A percentile compares a stretch with the other conserved stretches of the same genome.
Conservation (phyloP, 2,888 invertebrate genomes). For the Andrena trimmerana region DNA sequence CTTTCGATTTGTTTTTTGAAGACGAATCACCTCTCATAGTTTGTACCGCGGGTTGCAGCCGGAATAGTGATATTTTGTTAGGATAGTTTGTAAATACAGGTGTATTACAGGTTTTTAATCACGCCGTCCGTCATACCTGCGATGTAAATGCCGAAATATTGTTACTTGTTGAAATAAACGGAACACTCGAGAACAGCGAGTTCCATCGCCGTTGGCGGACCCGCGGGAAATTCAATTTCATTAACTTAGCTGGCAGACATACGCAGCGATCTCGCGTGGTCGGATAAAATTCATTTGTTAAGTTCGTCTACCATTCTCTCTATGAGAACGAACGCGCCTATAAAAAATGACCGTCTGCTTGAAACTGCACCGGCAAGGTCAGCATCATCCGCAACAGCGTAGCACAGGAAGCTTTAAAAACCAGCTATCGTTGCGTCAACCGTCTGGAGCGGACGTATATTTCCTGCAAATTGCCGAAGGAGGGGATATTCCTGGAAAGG, state of each 20-base stretch:
- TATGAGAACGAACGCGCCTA: slow-evolving; percentile 39
- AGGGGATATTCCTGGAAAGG: background rate
- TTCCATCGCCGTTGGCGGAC: background rate
- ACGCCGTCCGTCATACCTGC: background rate
- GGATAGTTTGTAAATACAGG: slow-evolving; percentile 20
- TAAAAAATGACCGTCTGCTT: slow-evolving; percentile 40
- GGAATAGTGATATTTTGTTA: background rate
- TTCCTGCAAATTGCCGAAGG: slow-evolving; percentile 1
- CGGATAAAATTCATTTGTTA: slow-evolving; percentile 42
- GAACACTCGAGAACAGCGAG: slow-evolving; percentile 15
- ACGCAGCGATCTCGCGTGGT: slow-evolving; percentile 5
- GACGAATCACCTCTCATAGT: background rate
- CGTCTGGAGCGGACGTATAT: background rate
- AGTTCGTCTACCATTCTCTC: slow-evolving; percentile 13
- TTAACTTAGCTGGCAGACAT: slow-evolving; percentile 27
- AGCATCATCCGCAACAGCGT: background rate
- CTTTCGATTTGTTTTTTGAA: background rate
- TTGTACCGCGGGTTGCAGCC: background rate
- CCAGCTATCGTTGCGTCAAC: background rate
- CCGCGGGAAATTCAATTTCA: slow-evolving; percentile 31
- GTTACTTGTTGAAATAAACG: slow-evolving; percentile 41
- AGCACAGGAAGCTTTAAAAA: slow-evolving; percentile 14
- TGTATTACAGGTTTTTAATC: background rate
- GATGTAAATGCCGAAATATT: background rate
- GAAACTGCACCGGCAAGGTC: slow-evolving; percentile 20